Evolutionary conservation across 1,140 invertebrate genomes (phyloP), one percentile per base, ranked within the genome.

Genomic region (Campoletis sonorensis): DNA sequence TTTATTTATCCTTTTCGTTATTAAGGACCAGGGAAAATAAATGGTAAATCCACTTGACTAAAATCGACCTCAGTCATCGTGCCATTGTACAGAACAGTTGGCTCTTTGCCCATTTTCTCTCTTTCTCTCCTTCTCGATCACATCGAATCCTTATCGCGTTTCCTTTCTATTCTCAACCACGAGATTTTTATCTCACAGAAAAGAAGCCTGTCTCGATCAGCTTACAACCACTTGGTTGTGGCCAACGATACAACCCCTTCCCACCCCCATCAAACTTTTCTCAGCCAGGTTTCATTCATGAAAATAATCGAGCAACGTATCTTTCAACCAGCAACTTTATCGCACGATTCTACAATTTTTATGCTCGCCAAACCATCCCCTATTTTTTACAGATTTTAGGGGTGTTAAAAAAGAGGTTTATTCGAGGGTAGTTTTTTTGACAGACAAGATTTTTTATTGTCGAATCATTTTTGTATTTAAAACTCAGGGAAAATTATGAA

Each of bases 21-120:
- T 45, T 45, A 45, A 13, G 54, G 21, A 10, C 18, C 7, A 10
- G 7, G 54, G 21, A 58, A 58, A 58, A 88, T 87, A 83, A 79
- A 84, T 85, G 40, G 40, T 45, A 85, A 83, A 79, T 79, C 76
- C 73, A 27, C 37, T 33, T 26, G 64, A 27, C 80, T 58, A 51
- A 75, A 51, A 54, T 75, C 16, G n/a, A 10, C 49, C 26, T 51
- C 49, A 18, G 45, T 58, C 27, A 23, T 51, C 16, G 15, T 51
- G 18, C 68, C 70, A 70, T 79, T 79, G 58, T 67, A 45, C 15
- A 45, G 40, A 8, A 8, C 5, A 45, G 40, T 45, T 45, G 40
- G 40, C 40, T 45, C 40, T 45, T 45, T n/a, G 15, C 23, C 75
- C 10, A 54, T 15, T 61, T 18, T 26, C 21, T n/a, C 33, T 67